Percentiles rank a stretch among this genome's conserved stretches.
These are phyloP conservation scores for Drosophila equinoxialis DNA, from an alignment of 1,140 invertebrate genomes.

Conservation along the genomic window DNA sequence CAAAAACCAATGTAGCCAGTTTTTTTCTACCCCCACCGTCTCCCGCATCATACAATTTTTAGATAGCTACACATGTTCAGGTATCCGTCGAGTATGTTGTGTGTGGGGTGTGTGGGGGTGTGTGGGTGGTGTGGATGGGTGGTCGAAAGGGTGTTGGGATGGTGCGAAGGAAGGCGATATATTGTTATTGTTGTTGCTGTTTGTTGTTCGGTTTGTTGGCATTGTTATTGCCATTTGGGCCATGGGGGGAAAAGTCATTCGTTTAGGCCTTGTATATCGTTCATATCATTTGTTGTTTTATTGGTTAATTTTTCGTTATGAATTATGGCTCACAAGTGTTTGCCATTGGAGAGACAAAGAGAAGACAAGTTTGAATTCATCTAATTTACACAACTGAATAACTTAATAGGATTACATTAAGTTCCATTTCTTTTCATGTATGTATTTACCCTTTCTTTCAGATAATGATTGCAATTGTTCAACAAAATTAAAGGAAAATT, in stretches of 20 bases:
- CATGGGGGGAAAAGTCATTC: constrained; percentile 63
- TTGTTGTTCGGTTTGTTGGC: constrained; percentile 38
- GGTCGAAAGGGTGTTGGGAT: background rate
- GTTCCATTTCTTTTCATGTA: too few relatives aligned
- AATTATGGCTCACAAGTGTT: constrained; percentile 47
- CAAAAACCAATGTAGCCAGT: background rate
- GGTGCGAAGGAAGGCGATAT: constrained; percentile 2
- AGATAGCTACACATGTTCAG: constrained; percentile 79
- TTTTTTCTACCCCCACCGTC: background rate
- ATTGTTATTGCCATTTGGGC: constrained; percentile 52
- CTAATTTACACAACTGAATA: too few relatives aligned
- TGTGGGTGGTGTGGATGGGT: background rate
- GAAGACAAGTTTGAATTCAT: too few relatives aligned
- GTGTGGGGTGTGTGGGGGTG: background rate
- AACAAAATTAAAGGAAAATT: too few relatives aligned
- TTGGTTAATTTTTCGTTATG: constrained; percentile 65
- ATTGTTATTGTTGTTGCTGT: constrained; percentile 42
- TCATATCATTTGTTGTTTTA: constrained; percentile 56
- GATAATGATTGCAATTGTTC: too few relatives aligned
- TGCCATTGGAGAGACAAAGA: background rate
- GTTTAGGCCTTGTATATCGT: constrained; percentile 59
- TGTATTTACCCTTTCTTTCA: too few relatives aligned
- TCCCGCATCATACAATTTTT: constrained; percentile 32
- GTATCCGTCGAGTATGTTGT: constrained; percentile 23
- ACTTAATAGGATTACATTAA: too few relatives aligned